Base-by-base conservation (phyloP, 2,888 invertebrate genomes). In the Melipona bicolor region DNA sequence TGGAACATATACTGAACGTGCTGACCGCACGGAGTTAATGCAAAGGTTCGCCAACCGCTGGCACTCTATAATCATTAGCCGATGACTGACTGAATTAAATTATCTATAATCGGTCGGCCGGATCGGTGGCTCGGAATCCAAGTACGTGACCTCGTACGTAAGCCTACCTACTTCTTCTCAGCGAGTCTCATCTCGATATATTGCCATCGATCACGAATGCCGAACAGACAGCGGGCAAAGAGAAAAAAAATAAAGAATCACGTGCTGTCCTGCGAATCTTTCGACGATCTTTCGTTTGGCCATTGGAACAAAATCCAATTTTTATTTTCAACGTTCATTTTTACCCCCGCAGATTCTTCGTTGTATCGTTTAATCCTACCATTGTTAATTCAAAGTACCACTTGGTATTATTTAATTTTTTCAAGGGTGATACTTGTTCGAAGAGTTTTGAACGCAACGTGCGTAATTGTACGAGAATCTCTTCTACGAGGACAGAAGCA, bases 71-170 rank as follows among this genome's bases (percentile, higher is more conserved):
- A 92, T 93, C 92, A 91, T 91, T 92, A 92, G 83, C 90, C 80
- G 91, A 91, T 90, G 89, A 92, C 91, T 91, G 92, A 92, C 91
- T 93, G 94, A 93, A 92, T 93, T 92, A 91, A 93, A 93, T 94
- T 92, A 93, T 92, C 92, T 84, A 86, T 92, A 93, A 94, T 93
- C 92, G 90, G 81, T 73, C 87, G 86, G 21, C 36, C 74, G 85
- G 88, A 89, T 91, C 90, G 87, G 88, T 89, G 90, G 89, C 87
- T 87, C 83, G 79, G 86, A 87, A 90, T 89, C 81, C 85, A 71
- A 77, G 87, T 90, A 90, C 91, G 90, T 91, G 92, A 90, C 89
- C 91, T 91, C 90, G 87, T 79, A 82, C 78, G 84, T 86, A 85
- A 86, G 80, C 72, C 87, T 79, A 80, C 72, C 81, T 84, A 86